These are phyloP conservation scores for Kryptolebias ocellatus DNA, from an alignment of 2,797 vertebrate genomes.

Conservation along the genomic window DNA sequence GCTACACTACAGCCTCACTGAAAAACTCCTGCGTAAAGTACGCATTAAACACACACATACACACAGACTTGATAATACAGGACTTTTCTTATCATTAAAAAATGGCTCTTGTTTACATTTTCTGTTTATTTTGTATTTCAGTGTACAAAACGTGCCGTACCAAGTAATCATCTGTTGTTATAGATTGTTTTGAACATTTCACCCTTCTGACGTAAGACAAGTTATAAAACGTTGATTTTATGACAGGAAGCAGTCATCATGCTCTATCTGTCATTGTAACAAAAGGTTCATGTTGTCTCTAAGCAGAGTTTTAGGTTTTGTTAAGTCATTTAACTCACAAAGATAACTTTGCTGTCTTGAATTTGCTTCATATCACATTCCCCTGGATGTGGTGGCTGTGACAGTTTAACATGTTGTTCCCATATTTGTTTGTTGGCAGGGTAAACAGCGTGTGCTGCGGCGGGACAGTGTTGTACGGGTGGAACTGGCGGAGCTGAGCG, in stretches of 20 bases:
- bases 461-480: constrained; percentile 81
- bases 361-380: neutral
- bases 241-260: too few relatives aligned
- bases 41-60: neutral
- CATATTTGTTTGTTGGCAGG: constrained; percentile 68
- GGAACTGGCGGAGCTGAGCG: constrained; percentile 84
- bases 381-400: neutral
- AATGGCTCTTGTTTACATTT: neutral
- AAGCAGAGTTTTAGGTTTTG: neutral
- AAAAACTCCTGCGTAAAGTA: constrained; percentile 82
- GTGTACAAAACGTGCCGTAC: neutral
- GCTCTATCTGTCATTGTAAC: too few relatives aligned
- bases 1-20: constrained; percentile 85
- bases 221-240: too few relatives aligned
- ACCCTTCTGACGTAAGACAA: neutral
- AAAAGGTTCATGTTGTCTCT: too few relatives aligned
- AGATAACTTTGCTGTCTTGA: neutral
- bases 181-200: neutral
- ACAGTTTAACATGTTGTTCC: neutral
- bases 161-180: neutral
- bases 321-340: neutral
- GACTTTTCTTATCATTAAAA: neutral
- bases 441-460: constrained; percentile 79
- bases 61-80: neutral
- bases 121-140: neutral